Base-by-base conservation (phyloP, 2,888 invertebrate species). In the Yponomeuta sedellus region DNA sequence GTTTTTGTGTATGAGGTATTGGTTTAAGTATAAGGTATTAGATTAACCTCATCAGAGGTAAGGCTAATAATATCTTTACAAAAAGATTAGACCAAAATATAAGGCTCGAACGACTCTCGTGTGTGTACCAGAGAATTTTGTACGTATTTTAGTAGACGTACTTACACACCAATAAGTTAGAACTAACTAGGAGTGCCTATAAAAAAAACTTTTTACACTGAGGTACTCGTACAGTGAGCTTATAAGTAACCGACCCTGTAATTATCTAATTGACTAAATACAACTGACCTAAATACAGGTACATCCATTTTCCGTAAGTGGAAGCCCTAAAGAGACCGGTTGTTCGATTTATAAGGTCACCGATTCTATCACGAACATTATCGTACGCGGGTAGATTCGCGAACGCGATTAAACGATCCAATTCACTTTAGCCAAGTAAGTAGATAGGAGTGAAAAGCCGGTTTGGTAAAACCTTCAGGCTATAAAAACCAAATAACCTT, bases 351-450 rank as follows among this genome's bases (percentile, higher is more conserved):
- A 10, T 59, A 59, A 20, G 59, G 59, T 62, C 39, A n/a, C 20
- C 19, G 5, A 39, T 19, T 34, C 28, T 19, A 19, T 62, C 10
- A 62, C 62, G 19, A 19, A 62, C n/a, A 62, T 34, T 62, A 62
- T 34, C 65, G 65, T 64, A 67, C 62, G 66, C 66, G 65, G 64
- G 65, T 10, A 64, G 64, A 67, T 66, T 65, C 67, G 68, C 68
- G 67, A 69, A 69, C 66, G 64, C 67, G 68, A 67, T 69, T 65
- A 66, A 58, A 67, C 66, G n/a, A 67, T 64, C 68, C 67, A 69
- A 69, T 69, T 66, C 68, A 69, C 68, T 69, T 68, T 64, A 67
- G 67, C 66, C 52, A 64, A 59, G 63, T 67, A 64, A 59, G 63
- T 67, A 67, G 65, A 59, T 59, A 59, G 25, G 59, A 12, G 59